Evolutionary conservation across 2,888 invertebrate genomes (phyloP).

Genomic region (Osmoderma eremita): DNA sequence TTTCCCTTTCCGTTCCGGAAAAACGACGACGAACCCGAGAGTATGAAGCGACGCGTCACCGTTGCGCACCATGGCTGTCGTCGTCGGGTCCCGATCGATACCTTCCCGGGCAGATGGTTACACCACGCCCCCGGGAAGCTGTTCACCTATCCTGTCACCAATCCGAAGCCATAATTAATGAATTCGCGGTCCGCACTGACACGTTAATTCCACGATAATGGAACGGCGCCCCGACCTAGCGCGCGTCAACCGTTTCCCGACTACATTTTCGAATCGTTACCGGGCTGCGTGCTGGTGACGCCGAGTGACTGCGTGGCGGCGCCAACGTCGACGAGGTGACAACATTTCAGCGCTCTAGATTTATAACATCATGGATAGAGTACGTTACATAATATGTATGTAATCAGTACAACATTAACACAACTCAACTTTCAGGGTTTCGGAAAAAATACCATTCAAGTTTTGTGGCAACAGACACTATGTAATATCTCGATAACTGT

Average conservation of each 20-base stretch:
- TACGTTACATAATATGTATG: too few species aligned
- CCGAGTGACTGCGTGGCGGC: background rate
- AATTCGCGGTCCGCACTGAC: slow-evolving; percentile 63
- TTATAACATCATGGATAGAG: too few species aligned
- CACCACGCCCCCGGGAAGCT: slow-evolving; percentile 46
- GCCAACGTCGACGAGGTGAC: too few species aligned
- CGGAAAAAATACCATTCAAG: too few species aligned
- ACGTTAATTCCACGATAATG: slow-evolving; percentile 68
- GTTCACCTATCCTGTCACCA: slow-evolving; percentile 55
- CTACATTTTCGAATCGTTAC: slow-evolving; percentile 30
- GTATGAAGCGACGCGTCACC: slow-evolving; percentile 45
- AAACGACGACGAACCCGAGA: slow-evolving; percentile 43
- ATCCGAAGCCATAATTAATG: slow-evolving; percentile 59
- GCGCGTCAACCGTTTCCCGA: slow-evolving; percentile 53
- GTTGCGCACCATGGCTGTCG: slow-evolving; percentile 47
- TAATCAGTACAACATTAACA: too few species aligned
- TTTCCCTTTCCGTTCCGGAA: slow-evolving; percentile 1
- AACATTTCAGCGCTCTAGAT: too few species aligned
- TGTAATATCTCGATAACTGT: too few species aligned
- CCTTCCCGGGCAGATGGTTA: slow-evolving; percentile 46
- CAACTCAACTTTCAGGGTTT: too few species aligned
- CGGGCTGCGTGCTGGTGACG: slow-evolving; percentile 3
- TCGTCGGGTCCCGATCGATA: slow-evolving; percentile 44
- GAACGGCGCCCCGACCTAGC: slow-evolving; percentile 64
- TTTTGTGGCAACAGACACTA: too few species aligned